Evolutionary conservation across 2,797 vertebrate genomes (phyloP).

Genomic region (Danionella dracula): DNA sequence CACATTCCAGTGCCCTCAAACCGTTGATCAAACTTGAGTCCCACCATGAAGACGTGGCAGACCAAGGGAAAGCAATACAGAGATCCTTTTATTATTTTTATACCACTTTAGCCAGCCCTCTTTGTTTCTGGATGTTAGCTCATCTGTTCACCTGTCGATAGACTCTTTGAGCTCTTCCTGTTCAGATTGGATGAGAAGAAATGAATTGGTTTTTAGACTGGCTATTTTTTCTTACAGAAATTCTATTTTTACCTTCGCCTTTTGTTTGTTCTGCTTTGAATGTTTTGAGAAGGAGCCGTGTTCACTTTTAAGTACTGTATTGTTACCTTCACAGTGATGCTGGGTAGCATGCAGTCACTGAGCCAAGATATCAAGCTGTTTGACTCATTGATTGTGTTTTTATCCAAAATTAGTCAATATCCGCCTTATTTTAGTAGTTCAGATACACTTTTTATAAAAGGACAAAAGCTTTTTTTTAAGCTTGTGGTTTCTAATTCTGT

Average conservation of each 20-base stretch:
- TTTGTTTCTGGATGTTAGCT: neutral
- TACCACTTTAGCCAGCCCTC: neutral
- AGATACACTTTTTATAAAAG: conserved; percentile 22
- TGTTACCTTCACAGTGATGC: conserved; percentile 8
- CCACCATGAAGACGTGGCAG: no score
- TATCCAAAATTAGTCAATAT: conserved; percentile 39
- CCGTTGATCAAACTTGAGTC: neutral
- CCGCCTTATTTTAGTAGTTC: conserved; percentile 58
- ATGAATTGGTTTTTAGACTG: conserved; percentile 41
- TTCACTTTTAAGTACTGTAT: conserved; percentile 1
- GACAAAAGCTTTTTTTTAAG: neutral
- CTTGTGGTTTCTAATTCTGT: neutral
- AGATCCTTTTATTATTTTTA: neutral
- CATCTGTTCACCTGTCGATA: conserved; percentile 1
- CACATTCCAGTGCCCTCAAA: conserved; percentile 14
- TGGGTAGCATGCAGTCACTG: conserved; percentile 20
- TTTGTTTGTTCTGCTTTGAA: conserved; percentile 20
- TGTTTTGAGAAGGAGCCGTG: conserved; percentile 15
- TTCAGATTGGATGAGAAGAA: conserved; percentile 25
- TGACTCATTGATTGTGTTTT: conserved; percentile 9
- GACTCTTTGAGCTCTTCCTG: conserved; percentile 17
- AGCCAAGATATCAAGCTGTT: conserved; percentile 16
- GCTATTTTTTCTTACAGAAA: conserved; percentile 25
- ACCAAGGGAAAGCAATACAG: no score
- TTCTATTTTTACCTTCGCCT: conserved; percentile 4